Evolutionary conservation across 2,888 invertebrate species (phyloP), one percentile per base, ranked within the genome.

Genomic region (Lithophane semibrunnea): DNA sequence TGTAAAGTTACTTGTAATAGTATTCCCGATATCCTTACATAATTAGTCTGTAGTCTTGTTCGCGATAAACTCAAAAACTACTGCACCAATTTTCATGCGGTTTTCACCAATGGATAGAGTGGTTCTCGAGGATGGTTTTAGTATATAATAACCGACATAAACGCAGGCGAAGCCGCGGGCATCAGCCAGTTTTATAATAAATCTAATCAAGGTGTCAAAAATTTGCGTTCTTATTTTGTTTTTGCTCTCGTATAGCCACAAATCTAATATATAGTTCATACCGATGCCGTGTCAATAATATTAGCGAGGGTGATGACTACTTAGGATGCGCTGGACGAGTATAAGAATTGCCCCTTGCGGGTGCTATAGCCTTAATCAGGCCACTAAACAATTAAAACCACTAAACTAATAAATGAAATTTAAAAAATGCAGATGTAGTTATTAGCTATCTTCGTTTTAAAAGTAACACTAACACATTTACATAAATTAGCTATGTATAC

Each of bases 401-500:
- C 21, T 0, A 44, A 16, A 5, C n/a, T 37, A 52, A 21, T 12
- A 2, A 44, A 3, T 24, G n/a, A 29, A 42, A 47, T 37, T 68
- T 21, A 42, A 37, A 77, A 77, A 24, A 54, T 13, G 37, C 29
- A 66, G 49, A 44, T 67, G 29, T 56, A 3, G 49, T 13, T 47
- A 60, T 3, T 65, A 61, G 42, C 21, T 56, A 13, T 61, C 29
- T 65, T 71, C 10, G 7, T 58, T 65, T 44, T 42, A 37, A 18
- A 18, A 52, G 58, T 70, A 66, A 56, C 64, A 84, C 18, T 73
- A 37, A 73, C 71, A 77, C 21, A 61, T 52, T 80, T 83, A 71
- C 79, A 83, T 80, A 78, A 71, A 83, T 80, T 66, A 66, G 49
- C n/a, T 16, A 66, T 77, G 42, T 70, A 65, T 72, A 68, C 58